Percentiles rank a stretch among this genome's conserved stretches.
Evolutionary conservation across 2,797 vertebrate genomes (phyloP).

Genomic region (Rhabdomys pumilio): DNA sequence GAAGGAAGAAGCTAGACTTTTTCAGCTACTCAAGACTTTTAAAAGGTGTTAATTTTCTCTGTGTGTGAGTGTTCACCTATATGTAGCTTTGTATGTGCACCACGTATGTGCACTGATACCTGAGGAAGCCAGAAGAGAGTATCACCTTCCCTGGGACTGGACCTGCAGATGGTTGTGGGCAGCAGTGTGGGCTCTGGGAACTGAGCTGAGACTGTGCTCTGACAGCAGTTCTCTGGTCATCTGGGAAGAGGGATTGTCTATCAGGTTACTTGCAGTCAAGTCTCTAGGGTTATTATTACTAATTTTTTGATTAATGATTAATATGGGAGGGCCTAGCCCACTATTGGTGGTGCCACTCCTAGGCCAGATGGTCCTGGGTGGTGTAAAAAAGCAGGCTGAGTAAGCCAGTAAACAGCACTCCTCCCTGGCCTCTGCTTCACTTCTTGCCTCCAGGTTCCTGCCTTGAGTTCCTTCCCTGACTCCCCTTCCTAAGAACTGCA

Average conservation of each 20-base stretch:
- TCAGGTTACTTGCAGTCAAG: not conserved
- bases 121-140: not conserved
- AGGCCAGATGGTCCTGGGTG: not conserved
- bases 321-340: not conserved
- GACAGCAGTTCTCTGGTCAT: not conserved
- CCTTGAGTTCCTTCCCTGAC: not conserved
- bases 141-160: not conserved
- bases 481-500: not conserved
- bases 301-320: not conserved
- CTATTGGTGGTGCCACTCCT: not conserved
- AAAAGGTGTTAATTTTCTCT: not conserved
- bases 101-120: not conserved
- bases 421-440: not conserved
- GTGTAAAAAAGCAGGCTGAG: not conserved
- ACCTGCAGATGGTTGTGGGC: not conserved
- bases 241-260: not conserved
- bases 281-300: not conserved
- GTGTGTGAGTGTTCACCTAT: not conserved
- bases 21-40: conserved; percentile 47
- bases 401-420: not conserved
- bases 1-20: conserved; percentile 33
- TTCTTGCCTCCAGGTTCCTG: not conserved
- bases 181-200: not conserved
- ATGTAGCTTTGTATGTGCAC: not conserved
- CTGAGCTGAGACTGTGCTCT: not conserved